Conservation (phyloP, 2,113 vertebrate genomes). For the Oxyruncus cristatus region DNA sequence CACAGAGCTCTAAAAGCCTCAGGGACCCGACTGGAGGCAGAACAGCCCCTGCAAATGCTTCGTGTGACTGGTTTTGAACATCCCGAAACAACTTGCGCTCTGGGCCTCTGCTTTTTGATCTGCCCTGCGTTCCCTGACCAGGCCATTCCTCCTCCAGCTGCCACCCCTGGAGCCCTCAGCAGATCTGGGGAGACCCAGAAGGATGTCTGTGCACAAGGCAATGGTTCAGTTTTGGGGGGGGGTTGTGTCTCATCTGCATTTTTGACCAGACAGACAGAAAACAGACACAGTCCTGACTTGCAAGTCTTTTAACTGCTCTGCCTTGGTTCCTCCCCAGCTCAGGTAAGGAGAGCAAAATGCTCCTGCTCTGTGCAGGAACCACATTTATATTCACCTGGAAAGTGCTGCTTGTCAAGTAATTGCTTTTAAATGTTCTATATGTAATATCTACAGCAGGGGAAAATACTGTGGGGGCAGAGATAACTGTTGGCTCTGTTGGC, state of each 20-base stretch:
- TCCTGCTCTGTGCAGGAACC: not conserved
- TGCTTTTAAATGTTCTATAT: not conserved
- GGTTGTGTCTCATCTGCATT: not conserved
- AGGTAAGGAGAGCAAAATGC: not conserved
- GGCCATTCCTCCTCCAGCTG: not conserved
- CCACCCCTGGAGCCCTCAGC: not conserved
- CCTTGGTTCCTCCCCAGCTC: not conserved
- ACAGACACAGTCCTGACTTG: not conserved
- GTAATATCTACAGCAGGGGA: not conserved
- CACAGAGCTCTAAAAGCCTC: not conserved
- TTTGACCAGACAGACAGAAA: not conserved
- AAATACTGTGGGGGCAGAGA: not conserved
- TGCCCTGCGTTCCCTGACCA: not conserved
- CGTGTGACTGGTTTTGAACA: not conserved
- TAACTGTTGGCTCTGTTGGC: not conserved
- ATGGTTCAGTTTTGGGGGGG: not conserved
- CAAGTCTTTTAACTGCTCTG: not conserved
- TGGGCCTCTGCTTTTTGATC: not conserved
- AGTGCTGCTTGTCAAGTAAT: not conserved
- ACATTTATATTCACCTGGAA: not conserved
- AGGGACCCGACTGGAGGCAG: not conserved
- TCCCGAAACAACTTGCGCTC: not conserved
- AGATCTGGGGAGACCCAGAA: not conserved
- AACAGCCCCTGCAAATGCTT: not conserved
- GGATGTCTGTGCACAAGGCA: not conserved